Evolutionary conservation across 2,888 invertebrate species (phyloP).

Genomic region (Dasysyrphus tricinctus): DNA sequence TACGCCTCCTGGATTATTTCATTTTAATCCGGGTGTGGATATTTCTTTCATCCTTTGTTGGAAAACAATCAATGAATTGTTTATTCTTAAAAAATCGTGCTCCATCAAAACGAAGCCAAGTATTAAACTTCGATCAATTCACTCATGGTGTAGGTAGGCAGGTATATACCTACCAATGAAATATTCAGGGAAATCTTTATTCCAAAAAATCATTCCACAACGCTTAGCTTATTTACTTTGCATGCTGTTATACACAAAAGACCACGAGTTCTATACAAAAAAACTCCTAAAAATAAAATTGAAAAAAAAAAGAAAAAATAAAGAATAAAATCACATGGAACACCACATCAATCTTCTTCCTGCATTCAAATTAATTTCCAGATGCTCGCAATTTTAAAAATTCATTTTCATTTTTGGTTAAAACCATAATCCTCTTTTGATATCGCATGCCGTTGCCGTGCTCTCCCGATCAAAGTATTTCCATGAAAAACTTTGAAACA

Average conservation of each 20-base stretch:
- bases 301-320: neutral
- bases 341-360: conserved; percentile 50
- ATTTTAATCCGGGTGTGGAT: neutral
- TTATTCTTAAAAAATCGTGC: neutral
- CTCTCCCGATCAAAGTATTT: conserved; percentile 38
- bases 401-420: conserved; percentile 52
- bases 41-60: neutral
- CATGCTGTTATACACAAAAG: neutral
- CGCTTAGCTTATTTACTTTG: conserved; percentile 13
- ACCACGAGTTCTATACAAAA: neutral
- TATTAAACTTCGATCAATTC: neutral
- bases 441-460: conserved; percentile 32
- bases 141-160: neutral
- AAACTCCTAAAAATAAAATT: conserved; percentile 1
- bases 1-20: neutral
- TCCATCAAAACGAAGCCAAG: neutral
- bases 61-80: neutral
- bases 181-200: neutral
- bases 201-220: neutral
- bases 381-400: conserved; percentile 42
- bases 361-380: conserved; percentile 62
- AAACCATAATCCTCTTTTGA: conserved; percentile 62
- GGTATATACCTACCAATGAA: neutral
- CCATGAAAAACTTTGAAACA: conserved; percentile 45
- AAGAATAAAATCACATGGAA: neutral